phyloP scores from a whole-genome alignment of 1,140 invertebrate species.

The Drosophila orena region DNA sequence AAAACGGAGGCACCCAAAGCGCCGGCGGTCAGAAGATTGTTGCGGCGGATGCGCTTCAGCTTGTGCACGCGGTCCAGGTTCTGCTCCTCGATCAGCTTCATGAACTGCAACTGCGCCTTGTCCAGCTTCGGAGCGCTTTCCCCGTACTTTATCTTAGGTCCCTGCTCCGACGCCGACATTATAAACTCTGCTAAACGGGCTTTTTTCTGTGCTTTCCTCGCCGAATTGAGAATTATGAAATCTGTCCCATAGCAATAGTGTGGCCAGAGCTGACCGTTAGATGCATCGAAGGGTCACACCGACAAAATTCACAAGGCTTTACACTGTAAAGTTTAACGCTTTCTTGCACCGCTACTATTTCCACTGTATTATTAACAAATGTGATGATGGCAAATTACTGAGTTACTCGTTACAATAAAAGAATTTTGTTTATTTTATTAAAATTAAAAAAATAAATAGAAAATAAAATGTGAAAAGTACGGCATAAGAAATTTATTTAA shows the following conservation, averaged over 20 bases:
- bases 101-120: constrained; percentile 89
- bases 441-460: too few species aligned
- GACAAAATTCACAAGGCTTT: too few species aligned
- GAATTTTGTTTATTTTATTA: too few species aligned
- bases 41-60: constrained; percentile 87
- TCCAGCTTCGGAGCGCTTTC: constrained; percentile 86
- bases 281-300: background rate
- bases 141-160: constrained; percentile 85
- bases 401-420: too few species aligned
- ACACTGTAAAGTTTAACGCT: background rate
- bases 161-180: constrained; percentile 71
- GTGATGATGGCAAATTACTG: too few species aligned
- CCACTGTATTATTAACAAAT: too few species aligned
- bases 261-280: background rate
- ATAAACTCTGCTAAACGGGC: constrained; percentile 21
- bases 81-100: constrained; percentile 90
- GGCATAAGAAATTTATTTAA: too few species aligned
- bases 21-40: constrained; percentile 88
- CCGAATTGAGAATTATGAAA: constrained; percentile 57
- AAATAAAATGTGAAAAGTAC: background rate
- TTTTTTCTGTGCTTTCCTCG: constrained; percentile 13
- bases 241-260: constrained; percentile 17
- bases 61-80: constrained; percentile 89
- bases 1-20: constrained; percentile 88
- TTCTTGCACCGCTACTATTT: too few species aligned